Conservation (phyloP, 1,140 invertebrate species). For the Helicoverpa armigera region DNA sequence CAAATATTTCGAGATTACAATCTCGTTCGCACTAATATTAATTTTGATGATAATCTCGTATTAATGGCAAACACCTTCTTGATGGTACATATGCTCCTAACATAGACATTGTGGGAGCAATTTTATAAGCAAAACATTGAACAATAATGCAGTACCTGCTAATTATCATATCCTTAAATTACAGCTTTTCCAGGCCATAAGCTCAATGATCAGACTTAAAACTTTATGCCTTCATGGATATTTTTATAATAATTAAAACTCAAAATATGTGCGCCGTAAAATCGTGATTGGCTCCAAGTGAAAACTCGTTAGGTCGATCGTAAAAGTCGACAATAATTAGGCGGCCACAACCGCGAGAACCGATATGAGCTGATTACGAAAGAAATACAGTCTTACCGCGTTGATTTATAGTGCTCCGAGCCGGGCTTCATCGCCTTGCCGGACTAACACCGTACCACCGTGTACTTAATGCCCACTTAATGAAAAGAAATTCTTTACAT, state of each 20-base stretch:
- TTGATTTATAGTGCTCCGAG: constrained; percentile 80
- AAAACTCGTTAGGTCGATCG: constrained; percentile 84
- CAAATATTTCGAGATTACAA: constrained; percentile 26
- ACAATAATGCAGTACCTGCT: too few species aligned
- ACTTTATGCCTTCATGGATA: constrained; percentile 21
- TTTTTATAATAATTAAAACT: constrained; percentile 71
- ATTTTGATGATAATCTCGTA: background rate
- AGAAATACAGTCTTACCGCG: constrained; percentile 83
- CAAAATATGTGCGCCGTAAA: constrained; percentile 77
- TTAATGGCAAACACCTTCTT: too few species aligned
- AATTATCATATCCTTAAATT: background rate
- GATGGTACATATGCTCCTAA: too few species aligned
- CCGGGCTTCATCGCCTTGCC: constrained; percentile 74
- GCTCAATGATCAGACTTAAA: background rate
- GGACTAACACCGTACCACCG: constrained; percentile 51
- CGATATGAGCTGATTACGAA: constrained; percentile 86
- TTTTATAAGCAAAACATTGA: too few species aligned
- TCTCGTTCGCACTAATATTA: background rate
- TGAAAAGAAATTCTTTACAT: constrained; percentile 74
- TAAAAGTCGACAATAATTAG: constrained; percentile 86
- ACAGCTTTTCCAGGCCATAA: background rate
- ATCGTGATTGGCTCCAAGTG: constrained; percentile 85
- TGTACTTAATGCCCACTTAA: constrained; percentile 68
- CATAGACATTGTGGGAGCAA: too few species aligned
- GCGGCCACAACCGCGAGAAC: constrained; percentile 79